Base-by-base conservation (phyloP, 92 coral and sea anemone species). In the Actinostola sp. region DNA sequence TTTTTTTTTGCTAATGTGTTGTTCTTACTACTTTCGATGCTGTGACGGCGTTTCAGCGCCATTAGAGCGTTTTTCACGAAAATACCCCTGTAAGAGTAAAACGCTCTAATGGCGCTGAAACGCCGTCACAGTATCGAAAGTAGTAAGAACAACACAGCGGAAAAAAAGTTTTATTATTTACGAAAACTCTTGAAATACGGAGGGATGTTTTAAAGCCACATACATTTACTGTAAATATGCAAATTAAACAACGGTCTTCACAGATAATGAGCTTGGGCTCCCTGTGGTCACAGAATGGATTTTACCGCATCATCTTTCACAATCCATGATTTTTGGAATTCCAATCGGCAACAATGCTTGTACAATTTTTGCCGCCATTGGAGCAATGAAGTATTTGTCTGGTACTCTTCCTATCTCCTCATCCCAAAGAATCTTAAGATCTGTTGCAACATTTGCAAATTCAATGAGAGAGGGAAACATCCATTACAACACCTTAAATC, bases 321-420 rank as follows among this genome's bases (percentile, higher is more conserved):
- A 83, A 54, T 76, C 78, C 41, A 19, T 25, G 32, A 62, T 76
- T 6, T 59, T 70, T 69, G 79, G 79, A 14, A 56, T 70, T 32
- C 49, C 73, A 26, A 31, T 50, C 25, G 81, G 89, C n/a, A 78
- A 85, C 73, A 76, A 71, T 84, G 84, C 89, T 20, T 84, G 79
- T 61, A 77, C 88, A 42, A 60, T 75, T n/a, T 76, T 67, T 63
- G 79, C 82, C 34, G 77, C 33, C 58, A 57, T 82, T 48, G 77
- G 66, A 20, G 87, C 87, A 14, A 55, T 61, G 63, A 68, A 82
- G 31, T 67, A 66, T 26, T n/a, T 51, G 26, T 25, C 35, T 49
- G 53, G 77, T 12, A 43, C 30, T 14, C 50, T 52, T 39, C 66
- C 49, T 21, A 19, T 83, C 20, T 73, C 83, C 24, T 32, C 63